Percentiles rank a stretch among this genome's conserved stretches.
Evolutionary conservation across 1,140 invertebrate genomes (phyloP).

Genomic region (Hypsibius dujardini): DNA sequence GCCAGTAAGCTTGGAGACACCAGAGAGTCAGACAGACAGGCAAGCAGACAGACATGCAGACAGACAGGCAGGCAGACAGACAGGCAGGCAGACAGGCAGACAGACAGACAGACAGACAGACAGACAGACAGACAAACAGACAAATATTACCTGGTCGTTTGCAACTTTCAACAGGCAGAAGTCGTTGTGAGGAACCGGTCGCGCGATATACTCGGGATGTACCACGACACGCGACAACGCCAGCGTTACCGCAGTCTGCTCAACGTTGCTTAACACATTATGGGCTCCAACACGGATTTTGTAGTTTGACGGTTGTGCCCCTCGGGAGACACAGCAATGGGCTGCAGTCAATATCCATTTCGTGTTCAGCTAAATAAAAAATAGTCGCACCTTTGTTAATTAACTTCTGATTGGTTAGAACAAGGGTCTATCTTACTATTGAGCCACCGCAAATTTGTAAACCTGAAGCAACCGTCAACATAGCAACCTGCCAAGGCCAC

Average conservation of each 20-base stretch:
- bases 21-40: too few relatives aligned
- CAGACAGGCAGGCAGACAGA: too few relatives aligned
- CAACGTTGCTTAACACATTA: neutral
- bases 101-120: too few relatives aligned
- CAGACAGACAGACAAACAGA: too few relatives aligned
- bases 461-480: neutral
- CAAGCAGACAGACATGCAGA: too few relatives aligned
- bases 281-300: neutral
- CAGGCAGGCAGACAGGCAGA: too few relatives aligned
- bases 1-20: neutral
- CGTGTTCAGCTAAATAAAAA: neutral
- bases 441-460: slow-evolving; percentile 4
- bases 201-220: neutral
- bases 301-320: neutral
- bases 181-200: neutral
- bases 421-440: neutral
- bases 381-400: neutral
- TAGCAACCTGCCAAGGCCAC: neutral
- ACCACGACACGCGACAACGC: neutral
- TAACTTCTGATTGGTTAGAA: neutral
- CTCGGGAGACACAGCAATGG: neutral
- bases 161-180: neutral
- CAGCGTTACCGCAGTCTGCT: neutral
- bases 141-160: neutral
- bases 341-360: neutral